Conservation (phyloP, 1,140 invertebrate genomes). For the Drosophila bocqueti region DNA sequence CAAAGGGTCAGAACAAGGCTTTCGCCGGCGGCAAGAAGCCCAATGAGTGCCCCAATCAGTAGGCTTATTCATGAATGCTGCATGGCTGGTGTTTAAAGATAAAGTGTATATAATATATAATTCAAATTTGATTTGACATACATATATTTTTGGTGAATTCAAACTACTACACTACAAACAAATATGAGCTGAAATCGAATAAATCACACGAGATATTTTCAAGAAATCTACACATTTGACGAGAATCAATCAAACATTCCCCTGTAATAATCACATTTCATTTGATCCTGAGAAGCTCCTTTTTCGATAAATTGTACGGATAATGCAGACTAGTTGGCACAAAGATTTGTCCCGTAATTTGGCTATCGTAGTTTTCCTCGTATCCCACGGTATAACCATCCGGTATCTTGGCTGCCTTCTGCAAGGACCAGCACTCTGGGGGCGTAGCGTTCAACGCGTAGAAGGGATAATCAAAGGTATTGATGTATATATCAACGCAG, state of each 20-base stretch:
- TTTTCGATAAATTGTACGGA: slow-evolving; percentile 78
- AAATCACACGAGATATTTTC: slow-evolving; percentile 38
- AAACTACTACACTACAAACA: slow-evolving; percentile 49
- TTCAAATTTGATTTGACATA: slow-evolving; percentile 64
- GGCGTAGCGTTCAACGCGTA: slow-evolving; percentile 68
- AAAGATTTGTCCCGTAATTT: slow-evolving; percentile 67
- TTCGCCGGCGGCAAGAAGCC: slow-evolving; percentile 65
- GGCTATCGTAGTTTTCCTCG: slow-evolving; percentile 71
- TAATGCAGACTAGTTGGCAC: slow-evolving; percentile 77
- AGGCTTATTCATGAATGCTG: slow-evolving; percentile 20
- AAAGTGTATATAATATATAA: slow-evolving; percentile 72
- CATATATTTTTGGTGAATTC: slow-evolving; percentile 80
- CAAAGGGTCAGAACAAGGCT: slow-evolving; percentile 59
- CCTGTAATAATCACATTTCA: too few relatives aligned
- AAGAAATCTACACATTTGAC: not conserved
- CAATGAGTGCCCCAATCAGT: slow-evolving; percentile 82
- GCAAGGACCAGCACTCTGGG: slow-evolving; percentile 49
- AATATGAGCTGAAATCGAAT: slow-evolving; percentile 43
- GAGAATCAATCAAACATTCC: not conserved
- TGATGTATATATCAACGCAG: slow-evolving; percentile 80
- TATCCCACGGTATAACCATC: slow-evolving; percentile 72
- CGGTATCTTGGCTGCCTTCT: slow-evolving; percentile 56
- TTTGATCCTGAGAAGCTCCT: slow-evolving; percentile 52
- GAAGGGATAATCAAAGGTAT: slow-evolving; percentile 79
- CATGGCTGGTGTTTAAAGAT: slow-evolving; percentile 41